phyloP scores from a whole-genome alignment of 2,888 invertebrate species.

The Neocrepidodera transversa region DNA sequence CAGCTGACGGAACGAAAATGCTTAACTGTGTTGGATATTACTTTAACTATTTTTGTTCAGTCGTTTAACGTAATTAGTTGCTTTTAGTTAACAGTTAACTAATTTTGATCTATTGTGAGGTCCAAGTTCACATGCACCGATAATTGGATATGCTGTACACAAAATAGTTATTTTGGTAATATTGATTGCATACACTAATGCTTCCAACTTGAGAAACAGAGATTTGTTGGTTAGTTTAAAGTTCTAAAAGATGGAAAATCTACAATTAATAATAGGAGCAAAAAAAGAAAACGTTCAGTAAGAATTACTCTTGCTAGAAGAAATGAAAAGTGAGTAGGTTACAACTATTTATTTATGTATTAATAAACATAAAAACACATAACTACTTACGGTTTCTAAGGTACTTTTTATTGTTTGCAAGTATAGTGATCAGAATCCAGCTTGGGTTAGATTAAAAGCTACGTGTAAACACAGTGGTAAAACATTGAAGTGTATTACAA shows the following conservation, averaged over 20 bases:
- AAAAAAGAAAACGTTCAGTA: background rate
- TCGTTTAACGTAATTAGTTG: background rate
- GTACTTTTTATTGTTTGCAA: background rate
- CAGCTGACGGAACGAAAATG: background rate
- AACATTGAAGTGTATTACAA: background rate
- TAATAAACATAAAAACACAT: background rate
- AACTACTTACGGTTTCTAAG: background rate
- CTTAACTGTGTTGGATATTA: background rate
- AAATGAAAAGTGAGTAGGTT: too few relatives aligned
- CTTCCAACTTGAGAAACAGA: background rate
- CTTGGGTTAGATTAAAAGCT: too few relatives aligned
- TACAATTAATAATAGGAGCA: background rate
- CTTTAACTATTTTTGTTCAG: conserved; percentile 4
- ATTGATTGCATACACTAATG: too few relatives aligned
- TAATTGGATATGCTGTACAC: too few relatives aligned
- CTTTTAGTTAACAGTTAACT: too few relatives aligned
- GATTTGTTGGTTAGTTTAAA: background rate
- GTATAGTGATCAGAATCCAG: too few relatives aligned
- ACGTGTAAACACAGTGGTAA: too few relatives aligned
- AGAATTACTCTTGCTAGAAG: background rate
- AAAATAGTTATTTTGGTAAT: too few relatives aligned
- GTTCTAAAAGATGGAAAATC: conserved; percentile 1
- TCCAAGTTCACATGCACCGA: too few relatives aligned
- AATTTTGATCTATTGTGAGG: too few relatives aligned
- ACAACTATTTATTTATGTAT: too few relatives aligned